Evolutionary conservation across 2,888 invertebrate genomes (phyloP).

Genomic region (Aelia acuminata): DNA sequence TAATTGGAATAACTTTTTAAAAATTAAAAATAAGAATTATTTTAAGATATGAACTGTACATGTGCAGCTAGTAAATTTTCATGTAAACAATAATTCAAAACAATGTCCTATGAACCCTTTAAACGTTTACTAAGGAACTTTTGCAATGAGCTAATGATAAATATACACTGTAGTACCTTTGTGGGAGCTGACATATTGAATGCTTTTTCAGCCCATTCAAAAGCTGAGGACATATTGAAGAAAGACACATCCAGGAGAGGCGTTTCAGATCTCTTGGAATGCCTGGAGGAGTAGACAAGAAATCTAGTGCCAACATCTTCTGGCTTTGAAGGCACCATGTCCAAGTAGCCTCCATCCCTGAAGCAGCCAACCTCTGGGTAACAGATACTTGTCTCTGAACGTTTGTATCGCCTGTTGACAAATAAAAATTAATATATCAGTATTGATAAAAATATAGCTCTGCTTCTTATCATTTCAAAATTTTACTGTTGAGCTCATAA

Average conservation of each 20-base stretch:
- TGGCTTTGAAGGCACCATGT: constrained; percentile 88
- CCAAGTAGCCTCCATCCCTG: constrained; percentile 90
- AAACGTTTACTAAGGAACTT: too few relatives aligned
- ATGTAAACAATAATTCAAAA: too few relatives aligned
- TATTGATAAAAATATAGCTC: too few relatives aligned
- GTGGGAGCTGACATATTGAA: constrained; percentile 77
- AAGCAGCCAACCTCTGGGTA: constrained; percentile 94
- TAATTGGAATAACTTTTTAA: too few relatives aligned
- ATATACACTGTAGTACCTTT: constrained; percentile 67
- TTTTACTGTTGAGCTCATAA: too few relatives aligned
- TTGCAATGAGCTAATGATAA: too few relatives aligned
- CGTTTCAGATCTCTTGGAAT: constrained; percentile 72
- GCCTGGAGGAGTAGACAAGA: constrained; percentile 70
- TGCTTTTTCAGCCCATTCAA: constrained; percentile 76
- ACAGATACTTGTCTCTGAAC: constrained; percentile 74
- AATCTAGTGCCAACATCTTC: constrained; percentile 83
- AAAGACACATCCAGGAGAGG: constrained; percentile 81
- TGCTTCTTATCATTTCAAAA: too few relatives aligned
- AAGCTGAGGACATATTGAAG: constrained; percentile 79
- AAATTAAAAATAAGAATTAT: too few relatives aligned
- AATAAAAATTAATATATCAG: too few relatives aligned
- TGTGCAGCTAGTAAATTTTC: too few relatives aligned
- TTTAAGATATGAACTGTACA: too few relatives aligned
- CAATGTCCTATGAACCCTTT: too few relatives aligned
- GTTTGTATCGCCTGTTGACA: constrained; percentile 47